Base-by-base conservation (phyloP, 2,113 vertebrate genomes). In the Papio anubis region DNA sequence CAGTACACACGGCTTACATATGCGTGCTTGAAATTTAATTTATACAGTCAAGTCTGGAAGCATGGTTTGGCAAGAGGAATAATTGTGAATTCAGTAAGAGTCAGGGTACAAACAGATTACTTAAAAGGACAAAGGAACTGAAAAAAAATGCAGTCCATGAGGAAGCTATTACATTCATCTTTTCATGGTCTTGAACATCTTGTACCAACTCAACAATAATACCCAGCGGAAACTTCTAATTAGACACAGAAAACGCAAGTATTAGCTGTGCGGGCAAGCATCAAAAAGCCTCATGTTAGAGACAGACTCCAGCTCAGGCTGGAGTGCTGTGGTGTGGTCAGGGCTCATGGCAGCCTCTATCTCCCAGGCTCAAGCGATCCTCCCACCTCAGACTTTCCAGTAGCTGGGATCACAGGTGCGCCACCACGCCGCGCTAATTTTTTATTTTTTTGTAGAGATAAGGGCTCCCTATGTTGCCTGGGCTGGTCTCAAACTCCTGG, bases 161-260 rank as follows among this genome's bases (percentile, higher is more conserved):
- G 82, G 95, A 95, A 96, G 85, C 85, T 83, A 95, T 97, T 90
- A 83, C 73, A 61, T 83, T 92, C 92, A 45, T 88, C 52, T 91
- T 90, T 94, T 91, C 94, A 75, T 55, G 83, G 75, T 96, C 76
- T 82, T 86, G 90, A 97, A 96, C 93, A 88, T 97, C 96, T 96
- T 92, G 96, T 95, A 91, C 87, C 64, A 93, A 76, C 68, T 95
- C 83, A 52, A 66, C 88, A 76, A 48, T 85, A 90, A 93, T 70
- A 55, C 81, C 61, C 14, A n/a, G 55, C 23, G 35, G 93, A 95
- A 97, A 93, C 87, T 87, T 95, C 43, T 97, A 88, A 97, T 97
- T 93, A 96, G 84, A 90, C 70, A 61, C 89, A 57, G 90, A 96
- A 96, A 94, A 86, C 4, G 2, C 83, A 78, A 40, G 38, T 80